Percentiles rank a stretch among this genome's conserved stretches.
Evolutionary conservation across 2,888 invertebrate species (phyloP).

Genomic region (Acronicta leporina): DNA sequence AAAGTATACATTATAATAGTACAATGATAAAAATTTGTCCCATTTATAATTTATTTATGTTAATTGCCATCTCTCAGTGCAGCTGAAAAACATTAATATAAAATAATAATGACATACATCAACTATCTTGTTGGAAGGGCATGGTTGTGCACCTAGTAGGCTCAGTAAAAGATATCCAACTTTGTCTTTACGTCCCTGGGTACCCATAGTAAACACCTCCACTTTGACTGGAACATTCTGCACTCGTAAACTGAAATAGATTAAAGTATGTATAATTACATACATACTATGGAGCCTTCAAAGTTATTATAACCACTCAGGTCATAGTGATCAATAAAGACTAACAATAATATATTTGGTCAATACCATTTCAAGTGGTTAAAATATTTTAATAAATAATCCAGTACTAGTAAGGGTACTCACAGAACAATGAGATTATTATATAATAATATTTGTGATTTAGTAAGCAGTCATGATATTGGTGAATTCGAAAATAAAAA

Average conservation of each 20-base stretch:
- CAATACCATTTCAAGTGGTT: too few relatives aligned
- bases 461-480: background rate
- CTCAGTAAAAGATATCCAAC: slow-evolving; percentile 92
- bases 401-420: too few relatives aligned
- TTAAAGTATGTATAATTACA: background rate
- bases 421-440: background rate
- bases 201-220: slow-evolving; percentile 90
- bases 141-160: slow-evolving; percentile 91
- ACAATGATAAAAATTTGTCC: too few relatives aligned
- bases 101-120: slow-evolving; percentile 64
- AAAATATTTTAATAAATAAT: too few relatives aligned
- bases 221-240: slow-evolving; percentile 93
- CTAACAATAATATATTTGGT: too few relatives aligned
- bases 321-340: too few relatives aligned
- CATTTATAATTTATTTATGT: too few relatives aligned
- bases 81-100: too few relatives aligned
- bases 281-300: too few relatives aligned
- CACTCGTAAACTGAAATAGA: slow-evolving; percentile 90
- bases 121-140: slow-evolving; percentile 85
- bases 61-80: too few relatives aligned
- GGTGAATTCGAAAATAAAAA: slow-evolving; percentile 6
- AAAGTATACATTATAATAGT: too few relatives aligned
- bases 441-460: background rate
- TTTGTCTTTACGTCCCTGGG: slow-evolving; percentile 89
- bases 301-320: too few relatives aligned